phyloP scores from a whole-genome alignment of 2,113 vertebrate species.

The Phoxinus phoxinus region DNA sequence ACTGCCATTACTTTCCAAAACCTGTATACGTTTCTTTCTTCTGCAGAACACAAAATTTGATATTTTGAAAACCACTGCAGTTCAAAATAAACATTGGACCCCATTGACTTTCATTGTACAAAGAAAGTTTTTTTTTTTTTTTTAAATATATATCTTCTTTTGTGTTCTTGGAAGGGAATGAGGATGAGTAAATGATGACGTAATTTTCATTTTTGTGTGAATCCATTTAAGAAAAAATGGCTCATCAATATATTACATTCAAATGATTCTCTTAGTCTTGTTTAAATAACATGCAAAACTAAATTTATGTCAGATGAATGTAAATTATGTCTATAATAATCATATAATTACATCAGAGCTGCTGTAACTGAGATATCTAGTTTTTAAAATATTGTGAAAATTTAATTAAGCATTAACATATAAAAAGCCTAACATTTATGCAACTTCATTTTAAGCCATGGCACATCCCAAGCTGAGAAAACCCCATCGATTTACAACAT shows the following conservation, averaged over 20 bases:
- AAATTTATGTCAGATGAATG: background rate
- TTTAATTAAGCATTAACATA: too few species aligned
- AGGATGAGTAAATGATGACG: background rate
- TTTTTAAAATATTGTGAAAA: too few species aligned
- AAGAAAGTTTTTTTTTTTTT: background rate
- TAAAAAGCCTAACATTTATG: too few species aligned
- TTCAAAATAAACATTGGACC: background rate
- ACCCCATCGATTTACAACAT: background rate
- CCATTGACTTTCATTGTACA: background rate
- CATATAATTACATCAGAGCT: background rate
- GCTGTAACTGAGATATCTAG: background rate
- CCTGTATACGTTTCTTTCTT: background rate
- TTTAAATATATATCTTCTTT: background rate
- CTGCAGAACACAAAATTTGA: background rate
- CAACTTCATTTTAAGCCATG: background rate
- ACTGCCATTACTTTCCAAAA: background rate
- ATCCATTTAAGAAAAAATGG: background rate
- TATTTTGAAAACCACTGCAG: background rate
- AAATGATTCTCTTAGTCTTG: background rate
- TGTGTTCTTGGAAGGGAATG: background rate
- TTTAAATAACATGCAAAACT: background rate
- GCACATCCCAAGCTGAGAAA: background rate
- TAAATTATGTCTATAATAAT: background rate
- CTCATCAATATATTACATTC: background rate
- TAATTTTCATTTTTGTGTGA: background rate